phyloP scores from a whole-genome alignment of 2,797 vertebrate genomes.

The Crax fasciolata region DNA sequence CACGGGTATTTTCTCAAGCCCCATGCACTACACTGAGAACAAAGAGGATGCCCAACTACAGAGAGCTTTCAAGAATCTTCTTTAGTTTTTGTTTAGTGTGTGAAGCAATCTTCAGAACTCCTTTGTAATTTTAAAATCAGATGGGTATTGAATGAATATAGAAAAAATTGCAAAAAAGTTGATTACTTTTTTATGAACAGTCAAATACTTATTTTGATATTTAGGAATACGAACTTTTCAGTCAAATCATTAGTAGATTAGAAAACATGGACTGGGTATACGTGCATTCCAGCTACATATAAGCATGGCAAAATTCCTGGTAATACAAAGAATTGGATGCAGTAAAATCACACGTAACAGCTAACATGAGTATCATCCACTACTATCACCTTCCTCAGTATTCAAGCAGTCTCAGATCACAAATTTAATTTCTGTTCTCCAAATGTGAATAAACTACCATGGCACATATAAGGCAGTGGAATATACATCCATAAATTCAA shows the following conservation, averaged over 20 bases:
- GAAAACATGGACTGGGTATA: neutral
- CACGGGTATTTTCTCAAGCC: neutral
- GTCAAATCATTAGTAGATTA: neutral
- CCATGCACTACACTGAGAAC: neutral
- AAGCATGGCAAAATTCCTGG: neutral
- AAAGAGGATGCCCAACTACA: neutral
- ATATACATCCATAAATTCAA: neutral
- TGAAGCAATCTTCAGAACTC: neutral
- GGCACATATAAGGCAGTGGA: neutral
- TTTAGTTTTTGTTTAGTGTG: neutral
- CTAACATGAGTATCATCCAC: too few relatives aligned
- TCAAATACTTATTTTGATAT: neutral
- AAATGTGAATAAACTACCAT: neutral
- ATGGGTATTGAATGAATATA: neutral
- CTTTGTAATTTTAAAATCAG: neutral
- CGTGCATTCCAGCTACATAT: neutral
- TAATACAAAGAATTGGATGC: neutral
- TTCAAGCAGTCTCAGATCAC: neutral
- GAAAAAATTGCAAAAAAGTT: neutral
- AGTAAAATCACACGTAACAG: neutral
- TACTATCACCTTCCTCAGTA: too few relatives aligned
- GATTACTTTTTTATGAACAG: neutral
- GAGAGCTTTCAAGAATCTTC: neutral
- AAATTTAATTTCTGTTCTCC: neutral
- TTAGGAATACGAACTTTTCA: neutral